These are phyloP conservation scores for Tiaroga cobitis DNA, from an alignment of 2,797 vertebrate species.

Conservation along the genomic window DNA sequence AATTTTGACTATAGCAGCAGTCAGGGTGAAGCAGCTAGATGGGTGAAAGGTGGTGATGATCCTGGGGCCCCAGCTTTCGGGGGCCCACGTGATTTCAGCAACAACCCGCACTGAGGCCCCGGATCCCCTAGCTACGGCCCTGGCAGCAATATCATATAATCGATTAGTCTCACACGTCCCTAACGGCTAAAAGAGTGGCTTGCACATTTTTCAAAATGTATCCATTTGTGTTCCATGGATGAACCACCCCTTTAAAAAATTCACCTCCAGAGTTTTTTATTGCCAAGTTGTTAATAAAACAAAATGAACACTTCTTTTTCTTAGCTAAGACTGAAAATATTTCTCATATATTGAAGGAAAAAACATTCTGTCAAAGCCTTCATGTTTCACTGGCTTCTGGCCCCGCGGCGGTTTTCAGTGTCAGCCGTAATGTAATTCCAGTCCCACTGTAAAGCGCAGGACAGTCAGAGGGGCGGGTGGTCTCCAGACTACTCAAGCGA, in stretches of 20 bases:
- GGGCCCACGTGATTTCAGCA: no score
- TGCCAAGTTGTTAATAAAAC: background rate
- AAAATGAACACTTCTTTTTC: background rate
- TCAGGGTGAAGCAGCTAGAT: no score
- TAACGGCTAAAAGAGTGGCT: no score
- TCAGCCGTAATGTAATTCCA: conserved; percentile 58
- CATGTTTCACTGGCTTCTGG: conserved; percentile 58
- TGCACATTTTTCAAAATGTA: no score
- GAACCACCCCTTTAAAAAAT: background rate
- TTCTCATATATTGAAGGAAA: conserved; percentile 46
- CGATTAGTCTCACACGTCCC: no score
- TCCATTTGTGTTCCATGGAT: background rate
- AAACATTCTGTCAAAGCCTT: conserved; percentile 56
- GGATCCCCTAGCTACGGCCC: no score
- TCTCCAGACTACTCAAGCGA: conserved; percentile 37
- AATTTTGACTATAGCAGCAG: no score
- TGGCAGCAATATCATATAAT: no score
- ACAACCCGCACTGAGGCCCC: no score
- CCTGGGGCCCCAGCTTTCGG: no score
- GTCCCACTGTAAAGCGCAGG: conserved; percentile 35
- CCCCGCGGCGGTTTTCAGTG: conserved; percentile 55
- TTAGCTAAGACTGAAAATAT: conserved; percentile 40
- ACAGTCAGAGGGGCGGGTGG: conserved; percentile 30
- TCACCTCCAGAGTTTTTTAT: background rate
- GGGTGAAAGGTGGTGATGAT: no score